A percentile compares a stretch with the other conserved stretches of the same genome.
These are phyloP conservation scores for Parapsyche elsis DNA, from an alignment of 1,140 invertebrate genomes.

Conservation along the genomic window DNA sequence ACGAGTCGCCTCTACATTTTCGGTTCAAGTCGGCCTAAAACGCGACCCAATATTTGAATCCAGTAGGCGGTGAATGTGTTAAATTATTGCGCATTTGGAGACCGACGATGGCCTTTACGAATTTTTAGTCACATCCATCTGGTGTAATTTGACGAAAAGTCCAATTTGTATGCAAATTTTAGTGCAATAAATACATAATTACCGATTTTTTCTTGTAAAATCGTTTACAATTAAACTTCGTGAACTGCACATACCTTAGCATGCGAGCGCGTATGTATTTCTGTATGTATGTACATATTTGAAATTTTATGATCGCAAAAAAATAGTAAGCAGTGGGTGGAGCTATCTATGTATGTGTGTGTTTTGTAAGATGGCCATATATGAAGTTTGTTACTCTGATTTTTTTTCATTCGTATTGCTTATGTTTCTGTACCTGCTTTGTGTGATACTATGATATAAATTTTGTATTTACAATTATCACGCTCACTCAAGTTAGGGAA, in stretches of 20 bases:
- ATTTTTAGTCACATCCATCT: too few species aligned
- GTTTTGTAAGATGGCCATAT: not conserved
- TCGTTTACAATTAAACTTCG: not conserved
- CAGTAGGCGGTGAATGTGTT: not conserved
- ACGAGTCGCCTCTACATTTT: too few species aligned
- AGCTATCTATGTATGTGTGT: not conserved
- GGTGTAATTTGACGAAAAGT: too few species aligned
- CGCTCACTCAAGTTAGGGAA: too few species aligned
- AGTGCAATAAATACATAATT: too few species aligned
- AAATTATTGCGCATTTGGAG: not conserved
- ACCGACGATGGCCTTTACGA: not conserved
- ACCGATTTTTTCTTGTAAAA: not conserved
- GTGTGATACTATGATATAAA: too few species aligned
- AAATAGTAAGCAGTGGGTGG: not conserved
- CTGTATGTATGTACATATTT: not conserved
- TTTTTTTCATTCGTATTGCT: too few species aligned
- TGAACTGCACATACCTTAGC: not conserved
- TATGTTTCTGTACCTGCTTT: too few species aligned
- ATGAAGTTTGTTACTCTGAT: not conserved
- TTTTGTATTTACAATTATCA: too few species aligned
- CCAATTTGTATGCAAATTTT: too few species aligned
- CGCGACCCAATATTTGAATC: too few species aligned
- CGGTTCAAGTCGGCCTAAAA: too few species aligned
- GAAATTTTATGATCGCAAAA: conserved; percentile 4
- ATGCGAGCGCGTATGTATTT: not conserved